Conservation (phyloP, 2,113 vertebrate genomes). For the Phrynosoma blainvillii region DNA sequence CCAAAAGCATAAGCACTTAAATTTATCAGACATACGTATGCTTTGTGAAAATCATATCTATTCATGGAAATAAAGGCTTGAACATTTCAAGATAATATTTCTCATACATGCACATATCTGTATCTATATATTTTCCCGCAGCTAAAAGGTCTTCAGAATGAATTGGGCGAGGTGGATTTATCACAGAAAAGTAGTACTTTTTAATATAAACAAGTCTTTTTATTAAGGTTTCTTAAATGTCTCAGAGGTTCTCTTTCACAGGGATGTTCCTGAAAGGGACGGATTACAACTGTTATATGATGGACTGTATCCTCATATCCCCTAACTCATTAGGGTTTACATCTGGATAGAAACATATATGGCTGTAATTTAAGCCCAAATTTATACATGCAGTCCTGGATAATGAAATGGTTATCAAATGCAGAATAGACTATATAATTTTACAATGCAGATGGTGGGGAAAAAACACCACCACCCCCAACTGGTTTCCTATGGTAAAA, state of each 20-base stretch:
- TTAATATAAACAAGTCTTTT: neutral
- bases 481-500: neutral
- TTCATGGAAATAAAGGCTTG: neutral
- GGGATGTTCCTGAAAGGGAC: neutral
- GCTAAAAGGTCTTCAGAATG: neutral
- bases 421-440: neutral
- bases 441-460: neutral
- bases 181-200: neutral
- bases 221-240: neutral
- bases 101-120: too few relatives aligned
- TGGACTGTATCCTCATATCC: neutral
- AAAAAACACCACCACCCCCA: neutral
- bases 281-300: neutral
- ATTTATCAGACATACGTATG: neutral
- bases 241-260: neutral
- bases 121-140: too few relatives aligned
- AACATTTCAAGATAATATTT: neutral
- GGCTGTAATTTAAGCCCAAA: neutral
- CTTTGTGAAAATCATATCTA: neutral
- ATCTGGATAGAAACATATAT: neutral
- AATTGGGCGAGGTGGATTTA: accelerated
- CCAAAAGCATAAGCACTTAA: neutral
- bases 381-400: neutral
- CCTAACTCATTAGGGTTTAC: neutral
- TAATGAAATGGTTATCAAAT: neutral